These are phyloP conservation scores for Salmo trutta DNA, from an alignment of 2,797 vertebrate genomes.

Conservation along the genomic window DNA sequence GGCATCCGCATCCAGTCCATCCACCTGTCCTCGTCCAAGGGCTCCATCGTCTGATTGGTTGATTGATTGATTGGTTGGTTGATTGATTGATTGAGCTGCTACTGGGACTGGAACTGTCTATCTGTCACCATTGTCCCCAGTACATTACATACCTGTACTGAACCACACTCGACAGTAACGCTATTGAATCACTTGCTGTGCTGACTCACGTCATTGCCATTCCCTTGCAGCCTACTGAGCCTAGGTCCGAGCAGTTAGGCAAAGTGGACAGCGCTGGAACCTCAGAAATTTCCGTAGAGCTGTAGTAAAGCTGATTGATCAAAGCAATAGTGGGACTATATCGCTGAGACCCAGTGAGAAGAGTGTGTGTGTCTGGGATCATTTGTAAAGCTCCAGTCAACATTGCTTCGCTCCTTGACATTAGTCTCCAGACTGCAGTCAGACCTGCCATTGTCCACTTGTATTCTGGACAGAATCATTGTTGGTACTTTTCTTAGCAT, in stretches of 20 bases:
- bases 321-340: background rate
- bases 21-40: constrained; percentile 97
- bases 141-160: background rate
- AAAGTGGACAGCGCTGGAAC: background rate
- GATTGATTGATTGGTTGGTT: background rate
- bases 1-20: constrained; percentile 94
- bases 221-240: background rate
- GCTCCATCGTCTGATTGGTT: constrained; percentile 86
- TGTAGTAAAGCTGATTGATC: background rate
- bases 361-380: background rate
- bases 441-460: background rate
- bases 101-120: background rate
- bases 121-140: background rate
- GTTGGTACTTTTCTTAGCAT: constrained; percentile 46
- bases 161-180: background rate
- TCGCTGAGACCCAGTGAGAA: background rate
- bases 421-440: constrained; percentile 28
- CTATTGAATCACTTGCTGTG: background rate
- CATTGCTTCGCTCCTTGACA: constrained; percentile 14
- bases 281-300: background rate
- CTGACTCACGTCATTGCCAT: background rate
- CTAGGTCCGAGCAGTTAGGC: background rate
- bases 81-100: constrained; percentile 32
- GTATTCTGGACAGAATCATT: constrained; percentile 43
- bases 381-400: background rate